Percentiles rank a stretch among this genome's conserved stretches.
Evolutionary conservation across 2,888 invertebrate genomes (phyloP).

Genomic region (Drosophila emarginata): DNA sequence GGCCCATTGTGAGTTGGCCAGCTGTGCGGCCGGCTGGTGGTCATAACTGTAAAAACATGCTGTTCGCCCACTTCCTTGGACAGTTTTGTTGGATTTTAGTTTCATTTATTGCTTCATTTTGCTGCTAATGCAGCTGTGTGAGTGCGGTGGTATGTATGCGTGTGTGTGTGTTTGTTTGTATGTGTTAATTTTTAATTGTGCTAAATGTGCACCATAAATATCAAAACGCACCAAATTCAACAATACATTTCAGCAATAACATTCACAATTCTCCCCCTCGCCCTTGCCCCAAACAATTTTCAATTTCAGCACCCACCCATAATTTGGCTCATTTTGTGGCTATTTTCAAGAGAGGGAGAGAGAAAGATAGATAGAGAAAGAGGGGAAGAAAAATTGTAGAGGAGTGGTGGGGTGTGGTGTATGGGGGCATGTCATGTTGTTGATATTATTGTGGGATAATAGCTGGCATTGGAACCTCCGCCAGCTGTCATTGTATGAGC

Average conservation of each 20-base stretch:
- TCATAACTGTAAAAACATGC: conserved; percentile 77
- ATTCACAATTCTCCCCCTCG: conserved; percentile 13
- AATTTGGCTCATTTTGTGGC: conserved; percentile 70
- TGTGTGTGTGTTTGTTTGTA: conserved; percentile 30
- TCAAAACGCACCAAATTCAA: conserved; percentile 33
- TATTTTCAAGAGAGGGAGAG: conserved; percentile 17
- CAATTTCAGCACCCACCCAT: conserved; percentile 75
- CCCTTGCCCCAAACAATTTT: conserved; percentile 47
- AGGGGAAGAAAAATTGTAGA: background rate
- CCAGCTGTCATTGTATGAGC: conserved; percentile 57
- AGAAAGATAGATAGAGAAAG: background rate
- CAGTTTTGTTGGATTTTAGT: conserved; percentile 51
- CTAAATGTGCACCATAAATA: conserved; percentile 74
- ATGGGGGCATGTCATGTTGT: conserved; percentile 28
- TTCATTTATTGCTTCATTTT: conserved; percentile 57
- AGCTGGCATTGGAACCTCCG: conserved; percentile 66
- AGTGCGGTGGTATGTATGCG: conserved; percentile 12
- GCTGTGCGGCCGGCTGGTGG: conserved; percentile 60
- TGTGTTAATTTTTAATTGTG: conserved; percentile 73
- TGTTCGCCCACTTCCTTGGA: conserved; percentile 73
- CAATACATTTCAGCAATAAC: conserved; percentile 35
- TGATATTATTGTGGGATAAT: conserved; percentile 46
- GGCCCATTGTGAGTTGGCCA: conserved; percentile 46
- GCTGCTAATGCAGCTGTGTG: conserved; percentile 27
- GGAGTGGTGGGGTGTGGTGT: conserved; percentile 21